These are phyloP conservation scores for Yponomeuta malinellus DNA, from an alignment of 2,888 invertebrate species.

Conservation along the genomic window DNA sequence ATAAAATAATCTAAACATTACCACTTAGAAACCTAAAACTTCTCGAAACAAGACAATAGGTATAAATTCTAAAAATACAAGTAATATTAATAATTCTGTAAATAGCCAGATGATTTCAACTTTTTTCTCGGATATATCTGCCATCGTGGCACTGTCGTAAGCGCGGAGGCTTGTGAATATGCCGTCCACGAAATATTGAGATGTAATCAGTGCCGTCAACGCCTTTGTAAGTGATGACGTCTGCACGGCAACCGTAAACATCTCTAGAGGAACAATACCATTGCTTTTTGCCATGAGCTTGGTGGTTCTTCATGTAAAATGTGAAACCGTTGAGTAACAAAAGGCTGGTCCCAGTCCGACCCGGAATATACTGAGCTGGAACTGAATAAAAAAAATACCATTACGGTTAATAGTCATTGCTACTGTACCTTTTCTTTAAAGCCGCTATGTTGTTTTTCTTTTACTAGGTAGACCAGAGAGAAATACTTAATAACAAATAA, in stretches of 20 bases:
- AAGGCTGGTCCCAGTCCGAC: constrained; percentile 61
- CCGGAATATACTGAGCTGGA: constrained; percentile 66
- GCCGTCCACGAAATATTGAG: constrained; percentile 62
- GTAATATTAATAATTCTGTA: neutral
- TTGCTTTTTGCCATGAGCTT: constrained; percentile 67
- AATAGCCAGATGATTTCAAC: neutral
- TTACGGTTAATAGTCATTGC: constrained; percentile 32
- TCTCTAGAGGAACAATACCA: constrained; percentile 70
- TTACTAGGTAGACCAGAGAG: neutral
- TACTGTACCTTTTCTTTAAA: constrained; percentile 18
- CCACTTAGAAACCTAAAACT: constrained; percentile 28
- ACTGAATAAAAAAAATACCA: constrained; percentile 44
- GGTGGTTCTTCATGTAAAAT: constrained; percentile 70
- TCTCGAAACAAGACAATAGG: constrained; percentile 2
- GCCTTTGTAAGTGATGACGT: constrained; percentile 66
- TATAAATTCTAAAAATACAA: constrained; percentile 3
- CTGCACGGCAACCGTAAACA: constrained; percentile 62
- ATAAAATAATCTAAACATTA: constrained; percentile 44
- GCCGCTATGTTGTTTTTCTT: neutral
- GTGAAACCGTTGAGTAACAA: constrained; percentile 65
- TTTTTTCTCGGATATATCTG: constrained; percentile 63
- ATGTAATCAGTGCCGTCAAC: constrained; percentile 62
- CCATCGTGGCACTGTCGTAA: constrained; percentile 64
- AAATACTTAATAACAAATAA: neutral
- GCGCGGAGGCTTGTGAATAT: constrained; percentile 63